Conservation (phyloP, 1,140 invertebrate genomes). For the Episyrphus balteatus region DNA sequence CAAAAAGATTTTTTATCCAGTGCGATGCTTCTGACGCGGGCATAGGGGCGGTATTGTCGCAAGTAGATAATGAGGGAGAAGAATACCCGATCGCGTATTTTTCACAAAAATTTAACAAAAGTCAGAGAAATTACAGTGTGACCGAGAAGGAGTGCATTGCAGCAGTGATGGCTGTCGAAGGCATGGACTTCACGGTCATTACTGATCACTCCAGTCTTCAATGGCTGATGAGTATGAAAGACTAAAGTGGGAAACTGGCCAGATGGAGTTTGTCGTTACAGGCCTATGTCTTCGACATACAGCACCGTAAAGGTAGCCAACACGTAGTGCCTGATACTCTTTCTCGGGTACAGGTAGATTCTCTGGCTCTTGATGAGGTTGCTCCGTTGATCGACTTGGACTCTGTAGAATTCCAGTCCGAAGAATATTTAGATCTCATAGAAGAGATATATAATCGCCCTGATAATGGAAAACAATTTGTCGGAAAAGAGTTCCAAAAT, state of each 20-base stretch:
- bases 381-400: too few relatives aligned
- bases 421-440: too few relatives aligned
- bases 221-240: constrained; percentile 37
- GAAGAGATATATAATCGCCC: too few relatives aligned
- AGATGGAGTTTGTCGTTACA: constrained; percentile 37
- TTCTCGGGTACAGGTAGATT: constrained; percentile 8
- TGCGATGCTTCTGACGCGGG: too few relatives aligned
- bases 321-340: constrained; percentile 30
- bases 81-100: constrained; percentile 23
- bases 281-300: constrained; percentile 33
- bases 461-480: constrained; percentile 7
- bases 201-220: constrained; percentile 39
- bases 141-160: constrained; percentile 40
- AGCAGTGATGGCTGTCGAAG: constrained; percentile 35
- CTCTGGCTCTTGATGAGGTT: too few relatives aligned
- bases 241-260: constrained; percentile 34
- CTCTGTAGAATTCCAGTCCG: too few relatives aligned
- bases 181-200: constrained; percentile 35
- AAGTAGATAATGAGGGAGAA: constrained; percentile 13
- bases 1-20: too few relatives aligned
- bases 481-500: background rate
- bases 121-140: constrained; percentile 27
- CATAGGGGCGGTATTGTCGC: background rate
- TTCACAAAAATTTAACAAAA: constrained; percentile 2
- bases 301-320: constrained; percentile 30